Conservation (phyloP, 2,797 vertebrate species). For the Toxotes lorentzi region DNA sequence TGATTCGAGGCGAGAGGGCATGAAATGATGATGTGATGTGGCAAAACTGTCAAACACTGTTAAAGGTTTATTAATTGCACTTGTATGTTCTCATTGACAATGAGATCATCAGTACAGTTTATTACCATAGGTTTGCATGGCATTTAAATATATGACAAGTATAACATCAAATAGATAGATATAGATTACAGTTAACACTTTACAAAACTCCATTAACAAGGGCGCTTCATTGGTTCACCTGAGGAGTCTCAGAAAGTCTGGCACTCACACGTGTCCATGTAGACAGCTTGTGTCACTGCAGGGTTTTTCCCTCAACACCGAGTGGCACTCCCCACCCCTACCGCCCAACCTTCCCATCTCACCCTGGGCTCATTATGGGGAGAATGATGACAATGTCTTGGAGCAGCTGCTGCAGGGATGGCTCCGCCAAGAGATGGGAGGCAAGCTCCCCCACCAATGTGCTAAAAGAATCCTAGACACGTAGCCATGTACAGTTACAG, state of each 20-base stretch:
- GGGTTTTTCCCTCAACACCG: slow-evolving; percentile 65
- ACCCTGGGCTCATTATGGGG: slow-evolving; percentile 76
- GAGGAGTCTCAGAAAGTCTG: slow-evolving; percentile 58
- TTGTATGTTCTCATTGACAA: slow-evolving; percentile 28
- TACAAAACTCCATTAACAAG: slow-evolving; percentile 55
- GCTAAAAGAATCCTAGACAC: slow-evolving; percentile 41
- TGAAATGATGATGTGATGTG: slow-evolving; percentile 49
- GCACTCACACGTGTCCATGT: slow-evolving; percentile 42
- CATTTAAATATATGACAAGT: slow-evolving; percentile 8
- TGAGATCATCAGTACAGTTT: slow-evolving; percentile 5
- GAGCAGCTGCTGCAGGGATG: slow-evolving; percentile 78
- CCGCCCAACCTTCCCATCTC: slow-evolving; percentile 63
- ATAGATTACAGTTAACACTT: slow-evolving; percentile 33
- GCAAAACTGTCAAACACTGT: slow-evolving; percentile 50
- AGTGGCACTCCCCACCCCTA: slow-evolving; percentile 60
- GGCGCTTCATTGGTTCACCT: slow-evolving; percentile 60
- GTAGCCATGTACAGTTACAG: background rate
- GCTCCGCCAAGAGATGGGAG: slow-evolving; percentile 61
- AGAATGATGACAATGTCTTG: slow-evolving; percentile 79
- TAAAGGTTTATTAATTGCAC: slow-evolving; percentile 50
- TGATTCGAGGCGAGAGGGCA: slow-evolving; percentile 49
- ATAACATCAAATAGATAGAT: background rate
- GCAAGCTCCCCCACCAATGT: slow-evolving; percentile 18
- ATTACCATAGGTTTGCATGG: background rate
- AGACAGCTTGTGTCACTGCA: slow-evolving; percentile 80